These are phyloP conservation scores for Psophia crepitans DNA, from an alignment of 2,113 vertebrate genomes.

Conservation along the genomic window DNA sequence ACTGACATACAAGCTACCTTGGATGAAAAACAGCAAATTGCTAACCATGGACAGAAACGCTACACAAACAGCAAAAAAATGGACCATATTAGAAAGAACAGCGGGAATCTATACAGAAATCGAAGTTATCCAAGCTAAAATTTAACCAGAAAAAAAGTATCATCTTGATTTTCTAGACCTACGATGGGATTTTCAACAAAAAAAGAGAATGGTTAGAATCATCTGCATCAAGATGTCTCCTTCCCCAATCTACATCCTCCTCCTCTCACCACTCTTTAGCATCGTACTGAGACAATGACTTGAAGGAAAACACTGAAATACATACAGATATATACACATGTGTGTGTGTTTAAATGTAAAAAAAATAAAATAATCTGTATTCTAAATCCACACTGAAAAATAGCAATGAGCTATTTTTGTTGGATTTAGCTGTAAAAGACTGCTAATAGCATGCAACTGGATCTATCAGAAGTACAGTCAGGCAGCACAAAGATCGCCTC, in stretches of 20 bases:
- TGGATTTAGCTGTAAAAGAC: neutral
- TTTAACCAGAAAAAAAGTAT: neutral
- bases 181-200: neutral
- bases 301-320: neutral
- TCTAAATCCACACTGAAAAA: neutral
- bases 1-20: neutral
- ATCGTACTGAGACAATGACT: neutral
- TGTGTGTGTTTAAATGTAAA: neutral
- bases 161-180: neutral
- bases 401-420: neutral
- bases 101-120: neutral
- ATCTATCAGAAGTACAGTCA: neutral
- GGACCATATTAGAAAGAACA: neutral
- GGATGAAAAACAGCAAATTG: constrained; percentile 21
- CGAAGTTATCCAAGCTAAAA: neutral
- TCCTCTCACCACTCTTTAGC: neutral
- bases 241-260: neutral
- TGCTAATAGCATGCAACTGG: neutral
- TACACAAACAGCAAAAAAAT: neutral
- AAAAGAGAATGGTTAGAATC: neutral
- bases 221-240: neutral
- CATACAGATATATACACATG: fast-evolving
- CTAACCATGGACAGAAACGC: neutral
- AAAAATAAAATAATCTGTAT: neutral
- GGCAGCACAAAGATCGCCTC: constrained; percentile 1